Evolutionary conservation across 64 coral and sea anemone species (phyloP).

Genomic region (Catalaphyllia jardinei): DNA sequence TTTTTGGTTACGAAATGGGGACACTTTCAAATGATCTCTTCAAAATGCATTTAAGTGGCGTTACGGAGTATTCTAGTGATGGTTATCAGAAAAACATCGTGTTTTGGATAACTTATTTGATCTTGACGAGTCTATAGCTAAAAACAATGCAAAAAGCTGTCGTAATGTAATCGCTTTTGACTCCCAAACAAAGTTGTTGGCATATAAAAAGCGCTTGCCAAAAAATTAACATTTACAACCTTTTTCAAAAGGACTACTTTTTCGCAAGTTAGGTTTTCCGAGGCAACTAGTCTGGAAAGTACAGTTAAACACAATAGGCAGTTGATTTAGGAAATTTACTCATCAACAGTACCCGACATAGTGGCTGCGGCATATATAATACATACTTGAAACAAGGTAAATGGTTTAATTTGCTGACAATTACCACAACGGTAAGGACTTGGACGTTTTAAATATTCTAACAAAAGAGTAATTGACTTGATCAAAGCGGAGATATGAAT

Average conservation of each 20-base stretch:
- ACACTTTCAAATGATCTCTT: not conserved
- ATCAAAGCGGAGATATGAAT: conserved; percentile 22
- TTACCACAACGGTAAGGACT: not conserved
- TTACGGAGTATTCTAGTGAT: conserved; percentile 1
- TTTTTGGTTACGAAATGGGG: not conserved
- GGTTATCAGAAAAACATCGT: not conserved
- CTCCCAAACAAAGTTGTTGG: not conserved
- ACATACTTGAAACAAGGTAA: not conserved
- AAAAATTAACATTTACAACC: not conserved
- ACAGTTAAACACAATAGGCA: not conserved
- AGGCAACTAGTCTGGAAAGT: not conserved
- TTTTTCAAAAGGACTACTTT: not conserved
- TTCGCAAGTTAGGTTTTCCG: not conserved
- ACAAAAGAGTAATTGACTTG: conserved; percentile 36
- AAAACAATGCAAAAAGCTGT: conserved; percentile 4
- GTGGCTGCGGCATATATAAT: not conserved
- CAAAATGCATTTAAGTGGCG: no score
- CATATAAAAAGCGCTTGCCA: not conserved
- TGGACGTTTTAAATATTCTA: not conserved
- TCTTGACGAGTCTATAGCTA: not conserved
- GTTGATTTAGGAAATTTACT: not conserved
- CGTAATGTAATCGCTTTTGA: not conserved
- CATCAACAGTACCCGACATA: not conserved
- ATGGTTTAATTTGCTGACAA: conserved; percentile 8
- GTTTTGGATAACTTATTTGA: not conserved